Conservation (phyloP, 1,140 invertebrate genomes). For the Samia ricini region DNA sequence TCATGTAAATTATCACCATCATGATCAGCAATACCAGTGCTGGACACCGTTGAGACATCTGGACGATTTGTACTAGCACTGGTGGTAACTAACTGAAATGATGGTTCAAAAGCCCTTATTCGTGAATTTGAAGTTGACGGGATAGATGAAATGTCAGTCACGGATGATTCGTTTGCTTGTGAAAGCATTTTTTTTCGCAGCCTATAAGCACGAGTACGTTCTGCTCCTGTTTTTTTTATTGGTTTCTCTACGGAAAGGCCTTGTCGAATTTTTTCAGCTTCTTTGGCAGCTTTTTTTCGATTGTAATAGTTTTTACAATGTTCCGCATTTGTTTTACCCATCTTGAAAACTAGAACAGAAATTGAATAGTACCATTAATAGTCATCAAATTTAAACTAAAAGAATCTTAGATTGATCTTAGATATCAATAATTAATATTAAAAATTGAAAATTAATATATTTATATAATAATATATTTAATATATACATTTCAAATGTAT, state of each 20-base stretch:
- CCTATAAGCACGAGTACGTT: constrained; percentile 29
- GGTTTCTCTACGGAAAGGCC: constrained; percentile 24
- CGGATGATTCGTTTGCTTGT: constrained; percentile 22
- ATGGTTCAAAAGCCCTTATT: constrained; percentile 21
- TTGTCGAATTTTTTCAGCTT: too few relatives aligned
- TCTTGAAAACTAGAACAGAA: constrained; percentile 24
- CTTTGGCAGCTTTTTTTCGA: constrained; percentile 27
- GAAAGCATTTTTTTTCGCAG: constrained; percentile 28
- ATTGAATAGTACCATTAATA: too few relatives aligned
- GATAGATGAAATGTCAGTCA: constrained; percentile 16
- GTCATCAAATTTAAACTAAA: too few relatives aligned
- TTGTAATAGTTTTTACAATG: constrained; percentile 25
- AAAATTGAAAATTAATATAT: too few relatives aligned
- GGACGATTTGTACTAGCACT: constrained; percentile 9
- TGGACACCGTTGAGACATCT: constrained; percentile 5
- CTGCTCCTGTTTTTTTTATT: too few relatives aligned
- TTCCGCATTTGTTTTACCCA: constrained; percentile 22
- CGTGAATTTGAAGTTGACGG: constrained; percentile 20
- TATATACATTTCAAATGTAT: too few relatives aligned
- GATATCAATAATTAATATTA: too few relatives aligned
- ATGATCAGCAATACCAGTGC: constrained; percentile 8
- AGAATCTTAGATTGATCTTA: too few relatives aligned
- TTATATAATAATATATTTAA: background rate
- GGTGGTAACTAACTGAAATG: constrained; percentile 19
- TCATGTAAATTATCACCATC: constrained; percentile 4